Conservation (phyloP, 2,888 invertebrate genomes). For the Platynereis dumerilii region DNA sequence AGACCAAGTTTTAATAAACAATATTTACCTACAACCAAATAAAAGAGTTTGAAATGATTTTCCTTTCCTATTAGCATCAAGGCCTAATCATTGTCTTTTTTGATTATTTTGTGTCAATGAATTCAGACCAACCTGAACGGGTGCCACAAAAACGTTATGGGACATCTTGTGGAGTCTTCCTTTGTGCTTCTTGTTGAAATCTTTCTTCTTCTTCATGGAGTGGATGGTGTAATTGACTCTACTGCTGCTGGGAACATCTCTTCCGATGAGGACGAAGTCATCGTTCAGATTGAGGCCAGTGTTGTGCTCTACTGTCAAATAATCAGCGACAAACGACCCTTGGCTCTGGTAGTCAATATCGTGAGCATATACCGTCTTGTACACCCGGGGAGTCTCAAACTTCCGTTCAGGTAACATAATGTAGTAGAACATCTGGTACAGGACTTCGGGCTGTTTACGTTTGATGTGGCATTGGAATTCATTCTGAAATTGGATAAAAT, state of each 20-base stretch:
- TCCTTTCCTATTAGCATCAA: no score
- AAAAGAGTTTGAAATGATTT: no score
- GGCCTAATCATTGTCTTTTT: no score
- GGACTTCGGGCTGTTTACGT: conserved; percentile 26
- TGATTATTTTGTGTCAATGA: no score
- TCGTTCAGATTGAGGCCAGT: conserved; percentile 41
- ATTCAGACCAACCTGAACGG: conserved; percentile 41
- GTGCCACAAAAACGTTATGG: conserved; percentile 38
- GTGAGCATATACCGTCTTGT: conserved; percentile 32
- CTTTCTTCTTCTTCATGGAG: conserved; percentile 30
- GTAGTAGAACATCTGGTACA: conserved; percentile 40
- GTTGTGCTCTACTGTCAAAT: conserved; percentile 43
- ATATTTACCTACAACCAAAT: no score
- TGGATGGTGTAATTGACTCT: conserved; percentile 31
- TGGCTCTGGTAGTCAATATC: conserved; percentile 33
- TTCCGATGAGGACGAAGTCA: conserved; percentile 54
- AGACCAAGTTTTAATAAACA: no score
- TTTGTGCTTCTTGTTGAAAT: conserved; percentile 29
- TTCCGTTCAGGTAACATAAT: conserved; percentile 31
- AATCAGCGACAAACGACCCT: conserved; percentile 41
- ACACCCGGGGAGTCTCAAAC: conserved; percentile 35
- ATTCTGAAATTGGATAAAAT: no score
- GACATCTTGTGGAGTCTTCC: conserved; percentile 36
- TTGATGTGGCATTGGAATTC: conserved; percentile 37
- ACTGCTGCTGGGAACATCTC: conserved; percentile 25